Evolutionary conservation across 2,888 invertebrate genomes (phyloP), one percentile per base, ranked within the genome.

Genomic region (Dexiosoma caninum): DNA sequence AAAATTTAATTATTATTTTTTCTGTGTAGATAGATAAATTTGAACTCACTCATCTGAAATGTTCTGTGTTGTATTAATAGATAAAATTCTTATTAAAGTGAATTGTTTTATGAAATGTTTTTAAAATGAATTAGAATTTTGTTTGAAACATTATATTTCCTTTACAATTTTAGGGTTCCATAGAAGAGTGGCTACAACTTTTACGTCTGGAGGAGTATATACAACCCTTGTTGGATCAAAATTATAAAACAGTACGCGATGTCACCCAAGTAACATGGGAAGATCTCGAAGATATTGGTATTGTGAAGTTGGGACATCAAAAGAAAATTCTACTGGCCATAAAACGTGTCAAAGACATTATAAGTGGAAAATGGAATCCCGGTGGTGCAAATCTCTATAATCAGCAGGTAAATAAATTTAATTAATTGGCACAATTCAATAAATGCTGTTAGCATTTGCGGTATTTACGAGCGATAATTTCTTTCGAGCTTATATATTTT

Each of bases 261-360:
- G 96, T 98, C 70, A 96, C 97, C 35, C 97, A 98, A 88, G 93
- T 99, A 69, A 97, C 97, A 78, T 99, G 98, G 98, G 99, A 99
- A 91, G 99, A 99, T 91, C 93, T 99, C 88, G 99, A 99, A 92
- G 99, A 99, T 88, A 97, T 99, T 90, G 96, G 97, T 74, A 96
- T 97, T 86, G 95, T 96, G 23, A 94, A 96, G 87, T 91, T 97
- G 87, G 99, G 99, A 37, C 99, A 99, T 90, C 98, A 99, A 91
- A 99, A 99, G 93, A 97, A 98, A 92, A 95, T 99, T 85, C 93
- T 98, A 88, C 92, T 99, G 88, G 99, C 99, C 81, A 97, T 99
- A 85, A 98, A 98, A 91, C 93, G 98, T 90, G 95, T 99, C 67
- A 98, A 98, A 91, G 97, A 98, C 89, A 96, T 97, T 78, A 93